Evolutionary conservation across 2,797 vertebrate genomes (phyloP).

Genomic region (Acipenser transmontanus): DNA sequence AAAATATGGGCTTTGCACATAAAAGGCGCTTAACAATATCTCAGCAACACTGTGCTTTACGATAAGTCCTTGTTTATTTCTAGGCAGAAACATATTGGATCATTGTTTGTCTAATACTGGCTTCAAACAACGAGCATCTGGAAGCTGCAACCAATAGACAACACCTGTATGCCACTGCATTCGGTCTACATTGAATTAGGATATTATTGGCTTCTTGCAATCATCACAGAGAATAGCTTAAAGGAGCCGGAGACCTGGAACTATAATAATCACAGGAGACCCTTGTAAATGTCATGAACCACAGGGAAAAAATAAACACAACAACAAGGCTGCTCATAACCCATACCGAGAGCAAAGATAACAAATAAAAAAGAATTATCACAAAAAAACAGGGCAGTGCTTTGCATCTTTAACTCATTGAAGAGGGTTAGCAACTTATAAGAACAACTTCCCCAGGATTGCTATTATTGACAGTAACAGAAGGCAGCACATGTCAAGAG

Average conservation of each 20-base stretch:
- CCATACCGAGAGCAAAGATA: constrained; percentile 38
- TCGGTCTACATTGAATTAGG: constrained; percentile 19
- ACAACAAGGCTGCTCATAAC: constrained; percentile 28
- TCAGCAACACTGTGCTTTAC: constrained; percentile 29
- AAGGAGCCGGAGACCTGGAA: constrained; percentile 31
- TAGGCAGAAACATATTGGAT: neutral
- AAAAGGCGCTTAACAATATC: constrained; percentile 7
- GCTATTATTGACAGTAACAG: constrained; percentile 39
- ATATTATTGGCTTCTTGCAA: constrained; percentile 31
- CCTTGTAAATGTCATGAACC: constrained; percentile 42
- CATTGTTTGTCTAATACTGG: constrained; percentile 30
- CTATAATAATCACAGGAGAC: constrained; percentile 45
- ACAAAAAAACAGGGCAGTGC: constrained; percentile 29
- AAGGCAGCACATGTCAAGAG: neutral
- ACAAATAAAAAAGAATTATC: no score
- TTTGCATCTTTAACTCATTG: constrained; percentile 51
- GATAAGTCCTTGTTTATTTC: constrained; percentile 40
- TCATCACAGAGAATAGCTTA: constrained; percentile 35
- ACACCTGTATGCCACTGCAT: constrained; percentile 22
- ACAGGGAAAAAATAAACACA: constrained; percentile 40
- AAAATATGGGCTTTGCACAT: neutral
- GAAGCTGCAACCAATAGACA: constrained; percentile 31
- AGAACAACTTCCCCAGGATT: constrained; percentile 39
- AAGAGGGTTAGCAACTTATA: constrained; percentile 42
- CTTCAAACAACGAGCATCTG: constrained; percentile 32